Base-by-base conservation (phyloP, 2,113 vertebrate genomes). In the Bolborhynchus lineola region DNA sequence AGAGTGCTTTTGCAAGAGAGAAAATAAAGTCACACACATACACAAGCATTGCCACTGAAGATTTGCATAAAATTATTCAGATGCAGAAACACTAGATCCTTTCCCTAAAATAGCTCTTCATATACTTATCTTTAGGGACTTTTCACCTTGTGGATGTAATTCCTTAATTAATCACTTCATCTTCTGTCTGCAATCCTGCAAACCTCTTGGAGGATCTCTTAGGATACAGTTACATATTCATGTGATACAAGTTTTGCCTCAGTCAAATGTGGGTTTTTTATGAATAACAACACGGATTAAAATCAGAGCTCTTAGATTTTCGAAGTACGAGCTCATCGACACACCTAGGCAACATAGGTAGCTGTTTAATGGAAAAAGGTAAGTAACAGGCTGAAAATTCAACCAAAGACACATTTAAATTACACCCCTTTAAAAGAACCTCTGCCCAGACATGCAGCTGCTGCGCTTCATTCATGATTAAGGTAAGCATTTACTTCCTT, bases 161-260 rank as follows among this genome's bases (percentile, higher is more conserved):
- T 92, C 82, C 85, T 86, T 96, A 88, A 93, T 92, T 92, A 96
- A 94, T 91, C 82, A 64, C 46, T 89, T 94, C 62, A 75, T 85
- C 44, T 96, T 86, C 76, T 75, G 47, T 81, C 93, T 86, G 29
- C 57, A 83, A n/a, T 68, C 75, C 59, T 93, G 46, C 33, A 95
- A 95, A 68, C n/a, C 63, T 87, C 92, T 85, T 87, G 83, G 68
- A 75, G 86, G 47, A 49, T 76, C 62, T 93, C 33, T 82, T 94
- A 71, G 28, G 64, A 86, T 80, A 55, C 75, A 91, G 65, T 85
- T 96, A 82, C 42, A 44, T 84, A 92, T 82, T 86, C n/a, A 72
- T 46, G 41, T 71, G 44, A 87, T 83, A 52, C 70, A 93, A 84
- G 35, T 31, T 94, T 84, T 81, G n/a, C 49, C 62, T 91, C 59